phyloP scores from a whole-genome alignment of 2,113 vertebrate genomes.

The Leptobrachium ailaonicum region DNA sequence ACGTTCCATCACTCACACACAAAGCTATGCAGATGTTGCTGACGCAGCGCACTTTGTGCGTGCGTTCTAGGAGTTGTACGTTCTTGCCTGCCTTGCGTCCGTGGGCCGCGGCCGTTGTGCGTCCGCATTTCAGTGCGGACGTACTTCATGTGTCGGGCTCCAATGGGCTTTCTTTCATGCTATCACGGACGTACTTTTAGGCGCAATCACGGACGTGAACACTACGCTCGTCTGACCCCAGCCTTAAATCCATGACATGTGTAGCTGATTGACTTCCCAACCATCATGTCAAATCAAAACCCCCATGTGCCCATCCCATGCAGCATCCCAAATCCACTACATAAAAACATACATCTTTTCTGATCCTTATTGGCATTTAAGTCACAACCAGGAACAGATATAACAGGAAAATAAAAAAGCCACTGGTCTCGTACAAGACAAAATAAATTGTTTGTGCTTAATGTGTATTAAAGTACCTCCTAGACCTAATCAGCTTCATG shows the following conservation, averaged over 20 bases:
- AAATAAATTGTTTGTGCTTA: slow-evolving; percentile 10
- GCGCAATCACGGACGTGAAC: too few species aligned
- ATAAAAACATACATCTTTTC: background rate
- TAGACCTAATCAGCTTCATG: slow-evolving; percentile 12
- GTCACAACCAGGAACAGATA: background rate
- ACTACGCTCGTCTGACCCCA: too few species aligned
- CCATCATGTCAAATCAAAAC: background rate
- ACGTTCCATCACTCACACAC: too few species aligned
- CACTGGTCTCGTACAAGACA: background rate
- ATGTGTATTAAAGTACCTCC: slow-evolving; percentile 10
- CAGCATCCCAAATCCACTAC: background rate
- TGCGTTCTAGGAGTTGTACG: too few species aligned
- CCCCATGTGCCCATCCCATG: background rate
- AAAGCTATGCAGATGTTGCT: too few species aligned
- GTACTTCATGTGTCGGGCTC: too few species aligned
- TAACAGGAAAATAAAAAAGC: background rate
- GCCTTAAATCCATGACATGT: background rate
- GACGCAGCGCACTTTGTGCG: too few species aligned
- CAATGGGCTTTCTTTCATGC: too few species aligned
- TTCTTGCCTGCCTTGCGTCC: too few species aligned
- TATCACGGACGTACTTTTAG: too few species aligned
- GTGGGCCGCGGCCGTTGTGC: too few species aligned
- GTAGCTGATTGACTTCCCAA: background rate
- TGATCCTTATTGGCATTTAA: background rate
- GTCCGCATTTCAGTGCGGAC: too few species aligned